phyloP scores from a whole-genome alignment of 2,797 vertebrate species.

The Lerista edwardsae region DNA sequence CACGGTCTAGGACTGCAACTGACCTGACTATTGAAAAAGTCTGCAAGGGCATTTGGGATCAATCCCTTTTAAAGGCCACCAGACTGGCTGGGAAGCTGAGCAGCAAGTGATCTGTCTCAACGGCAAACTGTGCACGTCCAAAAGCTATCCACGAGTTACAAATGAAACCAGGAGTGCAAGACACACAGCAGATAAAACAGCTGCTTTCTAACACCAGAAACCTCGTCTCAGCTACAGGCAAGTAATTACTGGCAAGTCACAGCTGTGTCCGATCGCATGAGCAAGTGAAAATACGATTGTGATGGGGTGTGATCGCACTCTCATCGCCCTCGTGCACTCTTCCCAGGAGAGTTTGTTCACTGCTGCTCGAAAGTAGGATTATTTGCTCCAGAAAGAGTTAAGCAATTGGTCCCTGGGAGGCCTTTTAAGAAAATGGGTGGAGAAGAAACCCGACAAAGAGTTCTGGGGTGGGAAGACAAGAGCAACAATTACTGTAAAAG shows the following conservation, averaged over 20 bases:
- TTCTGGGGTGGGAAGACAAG: slow-evolving; percentile 50
- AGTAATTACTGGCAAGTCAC: slow-evolving; percentile 69
- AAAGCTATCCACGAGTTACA: slow-evolving; percentile 29
- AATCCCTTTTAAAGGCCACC: slow-evolving; percentile 44
- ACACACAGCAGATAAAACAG: slow-evolving; percentile 50
- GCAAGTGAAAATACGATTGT: slow-evolving; percentile 71
- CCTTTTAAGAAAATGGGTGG: slow-evolving; percentile 43
- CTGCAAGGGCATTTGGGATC: not conserved
- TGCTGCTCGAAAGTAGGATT: slow-evolving; percentile 36
- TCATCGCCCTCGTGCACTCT: slow-evolving; percentile 58
- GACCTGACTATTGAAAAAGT: not conserved
- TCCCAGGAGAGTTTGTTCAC: slow-evolving; percentile 45
- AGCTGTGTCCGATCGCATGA: slow-evolving; percentile 62
- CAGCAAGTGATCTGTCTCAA: not conserved
- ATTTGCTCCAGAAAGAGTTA: slow-evolving; percentile 46
- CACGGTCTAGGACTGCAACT: not conserved
- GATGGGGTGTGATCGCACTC: slow-evolving; percentile 58
- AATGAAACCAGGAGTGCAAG: slow-evolving; percentile 54
- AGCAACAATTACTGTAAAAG: slow-evolving; percentile 38
- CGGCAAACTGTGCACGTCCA: not conserved
- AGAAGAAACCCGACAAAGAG: slow-evolving; percentile 50
- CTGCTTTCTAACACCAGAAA: slow-evolving; percentile 61
- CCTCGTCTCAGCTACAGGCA: slow-evolving; percentile 58
- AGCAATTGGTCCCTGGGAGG: slow-evolving; percentile 38
- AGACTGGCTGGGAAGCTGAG: slow-evolving; percentile 24